Evolutionary conservation across 2,888 invertebrate genomes (phyloP).

Genomic region (Noctuana brunneofusca): DNA sequence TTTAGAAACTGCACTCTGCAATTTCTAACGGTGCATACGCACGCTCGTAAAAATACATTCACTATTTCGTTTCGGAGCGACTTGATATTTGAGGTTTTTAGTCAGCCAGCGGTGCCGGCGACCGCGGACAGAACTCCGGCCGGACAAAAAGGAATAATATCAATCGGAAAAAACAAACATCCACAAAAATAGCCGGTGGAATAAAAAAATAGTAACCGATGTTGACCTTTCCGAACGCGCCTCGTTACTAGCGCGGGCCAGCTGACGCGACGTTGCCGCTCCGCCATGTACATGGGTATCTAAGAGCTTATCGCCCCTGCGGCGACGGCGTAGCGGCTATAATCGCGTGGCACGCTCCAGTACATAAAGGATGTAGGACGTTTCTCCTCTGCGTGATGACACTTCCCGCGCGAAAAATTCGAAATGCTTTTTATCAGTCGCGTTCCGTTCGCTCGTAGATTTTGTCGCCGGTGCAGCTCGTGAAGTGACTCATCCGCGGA

Average conservation of each 20-base stretch:
- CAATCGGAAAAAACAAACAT: conserved; percentile 46
- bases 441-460: conserved; percentile 51
- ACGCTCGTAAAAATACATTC: conserved; percentile 33
- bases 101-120: conserved; percentile 13
- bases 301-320: conserved; percentile 75
- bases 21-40: conserved; percentile 32
- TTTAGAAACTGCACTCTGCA: conserved; percentile 33
- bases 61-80: conserved; percentile 22
- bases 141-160: conserved; percentile 33
- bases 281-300: conserved; percentile 58
- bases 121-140: conserved; percentile 4
- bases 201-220: conserved; percentile 74
- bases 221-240: conserved; percentile 80
- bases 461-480: conserved; percentile 43
- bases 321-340: conserved; percentile 47
- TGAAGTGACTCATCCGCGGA: conserved; percentile 39
- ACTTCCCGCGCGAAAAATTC: conserved; percentile 82
- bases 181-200: conserved; percentile 69
- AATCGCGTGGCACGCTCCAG: conserved; percentile 56
- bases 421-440: conserved; percentile 80
- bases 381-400: conserved; percentile 63
- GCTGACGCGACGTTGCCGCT: conserved; percentile 81
- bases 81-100: conserved; percentile 19
- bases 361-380: conserved; percentile 76
- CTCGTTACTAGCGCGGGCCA: conserved; percentile 75